Base-by-base conservation (phyloP, 23 tunicate genomes). In the Aplidium turbinatum region DNA sequence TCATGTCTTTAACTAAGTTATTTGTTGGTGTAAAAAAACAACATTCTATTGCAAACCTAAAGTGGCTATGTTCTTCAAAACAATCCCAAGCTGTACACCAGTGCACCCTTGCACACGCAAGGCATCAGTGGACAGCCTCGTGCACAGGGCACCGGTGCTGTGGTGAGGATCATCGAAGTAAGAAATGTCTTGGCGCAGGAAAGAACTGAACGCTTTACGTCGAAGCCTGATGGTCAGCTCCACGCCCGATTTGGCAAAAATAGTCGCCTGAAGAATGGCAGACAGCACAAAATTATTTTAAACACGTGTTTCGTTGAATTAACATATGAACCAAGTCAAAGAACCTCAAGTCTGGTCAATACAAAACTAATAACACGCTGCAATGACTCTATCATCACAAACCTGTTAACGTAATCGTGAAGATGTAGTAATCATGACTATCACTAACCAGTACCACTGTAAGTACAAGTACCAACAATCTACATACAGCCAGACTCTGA, bases 81-180 rank as follows among this genome's bases (percentile, higher is more conserved):
- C 81, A 19, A 76, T 70, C 31, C 96, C 96, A 4, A 89, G 64
- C 25, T 81, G 57, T 2, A 78, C 96, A 2, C 96, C 96, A 30
- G 96, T 89, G 65, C 96, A 89, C 27, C 97, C 97, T 57, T 92
- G 98, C 2, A 92, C 98, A 1, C 78, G 63, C 1, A 89, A 58
- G 0, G 98, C 94, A 53, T 93, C 98, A 39, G 98, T 63, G 20
- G 94, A 66, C 18, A 93, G 84, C 20, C 98, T 57, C 18, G 94
- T 70, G 75, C 89, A 81, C 32, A 93, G 63, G 2, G 90, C 94
- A 13, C 98, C 98, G 18, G 98, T 86, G 82, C 89, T 81, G 80
- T 93, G 75, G 18, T 36, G 65, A 55, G 77, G 94, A 57, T 93
- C 85, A 53, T 93, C 98, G 52, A 93, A 93, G 56, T 73, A 86